Evolutionary conservation across 2,797 vertebrate species (phyloP).

Genomic region (Huso huso): DNA sequence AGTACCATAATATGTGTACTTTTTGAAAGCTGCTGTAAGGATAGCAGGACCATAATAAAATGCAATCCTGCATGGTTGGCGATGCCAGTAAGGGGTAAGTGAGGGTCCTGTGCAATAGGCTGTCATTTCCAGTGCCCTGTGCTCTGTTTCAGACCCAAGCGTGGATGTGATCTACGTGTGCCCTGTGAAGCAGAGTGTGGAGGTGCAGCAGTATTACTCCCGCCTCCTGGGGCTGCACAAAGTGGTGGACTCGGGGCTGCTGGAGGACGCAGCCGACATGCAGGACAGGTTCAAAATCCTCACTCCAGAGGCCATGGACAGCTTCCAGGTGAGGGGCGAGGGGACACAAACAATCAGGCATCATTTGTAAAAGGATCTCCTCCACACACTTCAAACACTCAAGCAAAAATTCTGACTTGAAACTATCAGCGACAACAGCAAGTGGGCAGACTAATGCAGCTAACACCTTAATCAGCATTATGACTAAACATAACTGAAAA

Average conservation of each 20-base stretch:
- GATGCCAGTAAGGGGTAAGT: slow-evolving; percentile 7
- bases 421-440: too few species aligned
- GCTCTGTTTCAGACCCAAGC: slow-evolving; percentile 70
- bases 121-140: slow-evolving; percentile 13
- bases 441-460: too few species aligned
- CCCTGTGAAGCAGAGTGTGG: slow-evolving; percentile 63
- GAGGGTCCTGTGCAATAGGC: slow-evolving; percentile 3
- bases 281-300: slow-evolving; percentile 69
- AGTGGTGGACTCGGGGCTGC: slow-evolving; percentile 53
- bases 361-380: too few species aligned
- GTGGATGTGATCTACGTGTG: slow-evolving; percentile 83
- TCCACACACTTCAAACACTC: too few species aligned
- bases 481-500: too few species aligned
- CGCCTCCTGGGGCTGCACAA: slow-evolving; percentile 67
- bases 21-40: too few species aligned
- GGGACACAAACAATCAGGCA: background rate
- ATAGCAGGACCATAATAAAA: too few species aligned
- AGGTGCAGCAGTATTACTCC: slow-evolving; percentile 70
- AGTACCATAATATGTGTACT: too few species aligned
- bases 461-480: too few species aligned
- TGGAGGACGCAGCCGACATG: slow-evolving; percentile 47
- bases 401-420: too few species aligned
- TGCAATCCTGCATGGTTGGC: too few species aligned
- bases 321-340: slow-evolving; percentile 72
- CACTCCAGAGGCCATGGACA: slow-evolving; percentile 77